Evolutionary conservation across 1,140 invertebrate genomes (phyloP), one percentile per base, ranked within the genome.

Genomic region (Panagrolaimus sp.): DNA sequence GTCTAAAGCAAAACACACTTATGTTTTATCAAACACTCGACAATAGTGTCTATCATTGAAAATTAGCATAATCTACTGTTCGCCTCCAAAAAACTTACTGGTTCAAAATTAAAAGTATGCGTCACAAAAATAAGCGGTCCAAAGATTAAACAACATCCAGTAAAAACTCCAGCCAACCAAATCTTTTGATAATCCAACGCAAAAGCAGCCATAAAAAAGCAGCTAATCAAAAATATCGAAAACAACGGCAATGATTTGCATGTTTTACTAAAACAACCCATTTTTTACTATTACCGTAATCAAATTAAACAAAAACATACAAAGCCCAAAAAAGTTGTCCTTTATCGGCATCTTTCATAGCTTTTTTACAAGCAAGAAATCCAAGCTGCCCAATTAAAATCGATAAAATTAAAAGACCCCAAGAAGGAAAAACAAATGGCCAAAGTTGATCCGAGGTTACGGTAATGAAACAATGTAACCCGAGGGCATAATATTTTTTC

Each of bases 141-240:
- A 21, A 58, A 58, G 8, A 28, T 21, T n/a, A 58, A 58, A 12
- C 15, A 58, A 26, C 21, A 21, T 0, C 12, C 2, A 28, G 17
- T 12, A 21, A 58, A 58, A 2, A 58, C 28, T 4, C 21, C 21
- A 12, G 52, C 28, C 21, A 58, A 21, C 52, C 52, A 58, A 21
- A 58, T 26, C 28, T 58, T 58, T 8, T 58, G 52, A 12, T 58
- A 28, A 58, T 58, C 52, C 8, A 58, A 21, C 52, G 52, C 52
- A 24, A 58, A 58, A n/a, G 28, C 28, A 1, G 52, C 52, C 21
- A 58, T 21, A 21, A 21, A 58, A 17, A 26, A 58, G 52, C 21
- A 28, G 14, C 21, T 28, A 12, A 58, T 26, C 15, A 58, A 21
- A 21, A 58, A 12, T 1, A 58, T 10, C 4, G 28, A 26, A 12